Evolutionary conservation across 2,113 vertebrate species (phyloP).

Genomic region (Genyomyrus donnyi): DNA sequence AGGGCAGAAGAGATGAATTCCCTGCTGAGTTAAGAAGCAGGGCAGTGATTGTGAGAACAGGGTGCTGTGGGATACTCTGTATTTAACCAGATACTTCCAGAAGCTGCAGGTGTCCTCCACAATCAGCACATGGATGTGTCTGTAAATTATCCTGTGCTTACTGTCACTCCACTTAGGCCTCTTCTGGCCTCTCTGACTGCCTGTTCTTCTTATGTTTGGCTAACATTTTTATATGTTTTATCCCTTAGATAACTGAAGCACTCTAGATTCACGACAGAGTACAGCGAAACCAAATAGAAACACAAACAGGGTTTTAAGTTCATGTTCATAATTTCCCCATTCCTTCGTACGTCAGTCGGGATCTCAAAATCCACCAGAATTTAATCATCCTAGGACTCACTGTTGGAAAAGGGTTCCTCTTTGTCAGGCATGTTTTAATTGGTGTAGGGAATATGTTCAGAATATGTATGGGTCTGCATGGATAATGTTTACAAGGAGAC

Average conservation of each 20-base stretch:
- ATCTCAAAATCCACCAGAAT: not conserved
- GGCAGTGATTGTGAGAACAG: not conserved
- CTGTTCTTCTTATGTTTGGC: not conserved
- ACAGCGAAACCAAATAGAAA: not conserved
- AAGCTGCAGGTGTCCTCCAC: not conserved
- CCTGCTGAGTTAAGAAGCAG: not conserved
- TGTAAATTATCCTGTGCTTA: not conserved
- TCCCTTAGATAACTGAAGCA: not conserved
- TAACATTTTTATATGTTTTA: not conserved
- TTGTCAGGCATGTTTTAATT: not conserved
- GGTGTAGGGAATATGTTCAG: not conserved
- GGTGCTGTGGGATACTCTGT: not conserved
- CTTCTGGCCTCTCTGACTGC: not conserved
- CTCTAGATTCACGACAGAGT: not conserved
- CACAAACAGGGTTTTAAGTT: not conserved
- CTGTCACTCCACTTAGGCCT: not conserved
- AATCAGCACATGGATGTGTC: not conserved
- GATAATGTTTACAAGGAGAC: not conserved
- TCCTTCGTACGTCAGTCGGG: not conserved
- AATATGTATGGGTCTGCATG: not conserved
- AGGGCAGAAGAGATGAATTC: not conserved
- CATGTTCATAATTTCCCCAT: not conserved
- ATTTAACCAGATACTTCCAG: not conserved
- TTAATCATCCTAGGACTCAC: not conserved
- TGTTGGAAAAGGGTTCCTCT: not conserved